Evolutionary conservation across 2,113 vertebrate species (phyloP), one percentile per base, ranked within the genome.

Genomic region (Phylloscopus trochiloides): DNA sequence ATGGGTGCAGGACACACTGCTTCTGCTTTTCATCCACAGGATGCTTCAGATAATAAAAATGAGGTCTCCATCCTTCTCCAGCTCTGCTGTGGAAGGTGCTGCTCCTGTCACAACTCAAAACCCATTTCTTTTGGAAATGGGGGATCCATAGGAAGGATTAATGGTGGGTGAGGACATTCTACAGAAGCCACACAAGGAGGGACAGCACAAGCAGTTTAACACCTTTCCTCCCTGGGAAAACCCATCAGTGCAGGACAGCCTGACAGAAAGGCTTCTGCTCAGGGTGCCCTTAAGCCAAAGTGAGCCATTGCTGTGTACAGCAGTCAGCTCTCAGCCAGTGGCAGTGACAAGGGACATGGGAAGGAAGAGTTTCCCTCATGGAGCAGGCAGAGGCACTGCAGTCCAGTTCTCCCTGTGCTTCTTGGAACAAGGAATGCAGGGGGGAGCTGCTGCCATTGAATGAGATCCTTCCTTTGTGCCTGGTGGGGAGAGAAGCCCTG

Each of bases 271-370:
- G 54, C 70, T 93, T 74, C 91, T 86, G 77, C 90, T 92, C 62
- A 32, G 66, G 47, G 34, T 62, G 61, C 32, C 38, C 88, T 19
- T 0, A 4, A n/a, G 51, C 11, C 34, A 3, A 66, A 68, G 2
- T 1, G 29, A 67, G 52, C 18, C 17, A 0, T 10, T 6, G 3
- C 45, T 10, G 45, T 2, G 42, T 7, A 7, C 0, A 0, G 22
- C 50, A 54, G 47, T 3, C 16, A 5, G 26, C 2, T 10, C 43
- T 43, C 73, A 65, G 47, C 3, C 50, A 43, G 68, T 13, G 9
- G 71, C 42, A 24, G 59, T 3, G 54, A 26, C 19, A 45, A 38
- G 57, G 0, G 54, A 11, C 12, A 9, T 0, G 28, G 17, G 17
- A n/a, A 19, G 3, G 32, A 0, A 15, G 52, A 29, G 18, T 36